Conservation (phyloP, 2,113 vertebrate species). For the Toxostoma redivivum region DNA sequence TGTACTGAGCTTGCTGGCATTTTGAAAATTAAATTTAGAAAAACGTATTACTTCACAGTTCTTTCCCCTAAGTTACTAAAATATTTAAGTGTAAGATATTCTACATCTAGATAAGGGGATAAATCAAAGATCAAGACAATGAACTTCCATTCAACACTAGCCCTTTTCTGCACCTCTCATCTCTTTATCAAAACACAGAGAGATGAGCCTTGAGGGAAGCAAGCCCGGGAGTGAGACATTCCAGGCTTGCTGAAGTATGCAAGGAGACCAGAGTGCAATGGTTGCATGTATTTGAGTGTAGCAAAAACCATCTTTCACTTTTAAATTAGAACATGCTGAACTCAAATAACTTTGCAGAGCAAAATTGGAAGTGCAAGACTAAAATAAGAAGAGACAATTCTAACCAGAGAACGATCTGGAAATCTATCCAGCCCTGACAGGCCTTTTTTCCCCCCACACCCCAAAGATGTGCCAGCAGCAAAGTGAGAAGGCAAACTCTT, state of each 20-base stretch:
- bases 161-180: not conserved
- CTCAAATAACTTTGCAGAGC: conserved; percentile 13
- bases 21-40: conserved; percentile 36
- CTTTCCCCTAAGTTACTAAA: conserved; percentile 29
- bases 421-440: not conserved
- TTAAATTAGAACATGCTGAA: conserved; percentile 28
- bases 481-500: not conserved
- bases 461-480: not conserved
- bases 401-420: not conserved
- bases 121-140: conserved; percentile 40
- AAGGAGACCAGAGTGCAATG: not conserved
- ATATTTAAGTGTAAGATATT: conserved; percentile 29
- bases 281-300: not conserved
- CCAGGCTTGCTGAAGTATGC: not conserved
- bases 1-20: not conserved
- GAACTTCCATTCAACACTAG: not conserved
- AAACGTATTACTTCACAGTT: conserved; percentile 15
- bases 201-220: conserved; percentile 1
- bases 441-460: not conserved
- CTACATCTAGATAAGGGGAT: conserved; percentile 6
- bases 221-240: not conserved
- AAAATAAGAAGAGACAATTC: conserved; percentile 33
- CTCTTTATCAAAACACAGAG: not conserved
- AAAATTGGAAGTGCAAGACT: conserved; percentile 15
- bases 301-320: not conserved